Evolutionary conservation across 2,113 vertebrate genomes (phyloP), one percentile per base, ranked within the genome.

Genomic region (Pterocles gutturalis): DNA sequence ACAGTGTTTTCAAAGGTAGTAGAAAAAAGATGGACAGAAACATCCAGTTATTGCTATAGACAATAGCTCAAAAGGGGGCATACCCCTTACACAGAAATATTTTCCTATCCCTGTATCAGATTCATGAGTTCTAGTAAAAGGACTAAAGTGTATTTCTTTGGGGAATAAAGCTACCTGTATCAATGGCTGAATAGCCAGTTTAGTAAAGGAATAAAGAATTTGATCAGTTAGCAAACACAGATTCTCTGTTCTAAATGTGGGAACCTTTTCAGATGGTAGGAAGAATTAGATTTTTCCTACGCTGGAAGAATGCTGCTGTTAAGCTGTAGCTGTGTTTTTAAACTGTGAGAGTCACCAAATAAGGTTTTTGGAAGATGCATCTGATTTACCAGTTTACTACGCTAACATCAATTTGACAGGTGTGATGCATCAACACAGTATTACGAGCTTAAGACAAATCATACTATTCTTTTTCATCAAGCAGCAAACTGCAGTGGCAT

Each of bases 391-490:
- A 81, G 43, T 83, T 87, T 87, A 51, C 55, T 85, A 71, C 0
- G 0, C 28, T 90, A 88, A 53, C 36, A 67, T 57, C 24, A 81
- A 29, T 88, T 91, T 94, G 77, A 70, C 83, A 79, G 69, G 78
- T 92, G 81, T 87, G 54, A 89, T 69, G 25, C 31, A 45, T 60
- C 60, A 60, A 31, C 62, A 65, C 46, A 38, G 62, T 48, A 45
- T 87, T 31, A 55, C 18, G 43, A 80, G 75, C 80, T 80, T 76
- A 78, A 79, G 77, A 85, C 87, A 61, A 69, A 93, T 87, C 89
- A 83, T 33, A 86, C 38, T 28, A 64, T 71, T 76, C 78, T 89
- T 97, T 78, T 85, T 93, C 87, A 80, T 57, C 81, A 90, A 84
- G 90, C 46, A 88, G 51, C 58, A 76, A 93, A 46, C 87, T 76